These are phyloP conservation scores for Imbricaverruca yamaguchii DNA, from an alignment of 2,888 invertebrate genomes.

Conservation along the genomic window DNA sequence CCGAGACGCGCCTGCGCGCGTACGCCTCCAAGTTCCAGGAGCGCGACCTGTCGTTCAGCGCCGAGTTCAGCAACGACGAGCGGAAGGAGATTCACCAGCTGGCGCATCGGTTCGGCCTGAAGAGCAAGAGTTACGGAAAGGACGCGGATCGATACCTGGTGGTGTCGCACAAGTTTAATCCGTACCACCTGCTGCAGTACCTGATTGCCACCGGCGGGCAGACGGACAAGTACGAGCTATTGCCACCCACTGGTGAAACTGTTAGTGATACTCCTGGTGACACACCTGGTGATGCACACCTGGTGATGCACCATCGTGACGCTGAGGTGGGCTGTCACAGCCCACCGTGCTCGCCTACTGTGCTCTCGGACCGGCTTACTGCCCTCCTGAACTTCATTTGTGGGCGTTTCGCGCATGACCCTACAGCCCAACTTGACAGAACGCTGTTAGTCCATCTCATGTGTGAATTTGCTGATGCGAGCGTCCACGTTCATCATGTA, in stretches of 20 bases:
- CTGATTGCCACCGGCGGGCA: conserved; percentile 44
- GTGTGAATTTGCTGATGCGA: no score
- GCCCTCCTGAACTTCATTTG: no score
- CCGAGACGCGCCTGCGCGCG: conserved; percentile 38
- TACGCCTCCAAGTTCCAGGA: conserved; percentile 39
- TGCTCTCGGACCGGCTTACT: no score
- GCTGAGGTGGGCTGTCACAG: no score
- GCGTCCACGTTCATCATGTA: no score
- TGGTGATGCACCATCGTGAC: no score
- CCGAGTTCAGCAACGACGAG: conserved; percentile 44
- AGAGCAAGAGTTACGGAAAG: conserved; percentile 48
- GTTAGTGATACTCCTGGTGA: no score
- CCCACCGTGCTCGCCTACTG: no score
- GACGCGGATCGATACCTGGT: conserved; percentile 46
- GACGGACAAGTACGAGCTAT: conserved; percentile 48
- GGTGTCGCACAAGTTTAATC: conserved; percentile 46
- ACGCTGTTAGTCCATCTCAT: no score
- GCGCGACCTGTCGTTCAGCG: conserved; percentile 43
- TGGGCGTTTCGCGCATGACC: no score
- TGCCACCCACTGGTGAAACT: conserved; percentile 33
- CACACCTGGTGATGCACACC: no score
- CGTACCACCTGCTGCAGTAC: conserved; percentile 45
- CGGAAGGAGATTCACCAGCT: conserved; percentile 43
- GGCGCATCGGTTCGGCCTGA: conserved; percentile 45
- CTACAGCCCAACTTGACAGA: no score